Evolutionary conservation across 2,888 invertebrate genomes (phyloP).

Genomic region (Lycia hirtaria): DNA sequence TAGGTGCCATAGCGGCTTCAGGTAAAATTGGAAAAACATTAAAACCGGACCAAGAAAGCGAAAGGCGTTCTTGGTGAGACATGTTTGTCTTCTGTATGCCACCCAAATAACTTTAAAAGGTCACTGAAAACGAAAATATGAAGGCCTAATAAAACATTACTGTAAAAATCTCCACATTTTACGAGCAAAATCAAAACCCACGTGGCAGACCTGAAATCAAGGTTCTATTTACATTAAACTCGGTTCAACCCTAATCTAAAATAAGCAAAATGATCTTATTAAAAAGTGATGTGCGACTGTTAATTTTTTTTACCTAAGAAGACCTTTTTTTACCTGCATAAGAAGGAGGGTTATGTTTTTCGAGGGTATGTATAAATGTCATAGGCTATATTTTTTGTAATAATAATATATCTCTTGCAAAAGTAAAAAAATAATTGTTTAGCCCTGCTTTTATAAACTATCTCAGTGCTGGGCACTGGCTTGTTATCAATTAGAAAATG

Average conservation of each 20-base stretch:
- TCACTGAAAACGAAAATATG: constrained; percentile 27
- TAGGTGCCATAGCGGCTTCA: constrained; percentile 4
- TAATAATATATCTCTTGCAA: no score
- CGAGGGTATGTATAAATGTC: no score
- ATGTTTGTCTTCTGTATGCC: constrained; percentile 7
- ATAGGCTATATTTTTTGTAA: no score
- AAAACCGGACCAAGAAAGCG: constrained; percentile 28
- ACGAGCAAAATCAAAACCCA: not conserved
- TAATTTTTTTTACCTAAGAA: no score
- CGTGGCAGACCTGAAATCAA: not conserved
- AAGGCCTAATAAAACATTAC: not conserved
- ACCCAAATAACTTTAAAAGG: constrained; percentile 19
- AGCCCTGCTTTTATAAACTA: no score
- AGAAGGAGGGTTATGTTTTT: no score
- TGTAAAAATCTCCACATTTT: constrained; percentile 1
- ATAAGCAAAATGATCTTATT: not conserved
- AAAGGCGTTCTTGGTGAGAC: constrained; percentile 20
- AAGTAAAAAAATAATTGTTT: no score
- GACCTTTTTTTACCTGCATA: no score
- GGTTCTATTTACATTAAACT: not conserved
- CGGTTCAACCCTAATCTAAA: not conserved
- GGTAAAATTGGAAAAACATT: constrained; percentile 20
- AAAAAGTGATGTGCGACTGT: no score
- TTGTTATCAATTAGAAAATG: no score
- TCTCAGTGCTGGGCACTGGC: no score